Evolutionary conservation across 2,113 vertebrate genomes (phyloP), one percentile per base, ranked within the genome.

Genomic region (Larimichthys crocea): DNA sequence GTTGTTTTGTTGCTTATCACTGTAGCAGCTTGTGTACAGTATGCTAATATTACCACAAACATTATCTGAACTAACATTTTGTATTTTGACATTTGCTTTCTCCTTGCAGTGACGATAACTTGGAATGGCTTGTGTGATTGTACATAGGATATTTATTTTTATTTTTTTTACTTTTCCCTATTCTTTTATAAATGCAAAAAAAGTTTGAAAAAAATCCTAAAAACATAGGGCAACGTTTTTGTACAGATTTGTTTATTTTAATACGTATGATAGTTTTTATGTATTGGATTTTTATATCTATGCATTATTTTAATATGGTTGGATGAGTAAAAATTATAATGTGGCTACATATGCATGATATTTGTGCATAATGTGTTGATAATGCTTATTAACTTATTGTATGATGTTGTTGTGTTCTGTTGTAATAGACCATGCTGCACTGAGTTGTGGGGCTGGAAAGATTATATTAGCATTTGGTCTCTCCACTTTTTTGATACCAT

Each of bases 141-240:
- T 95, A 95, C 56, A 96, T 95, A 96, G 92, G 88, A 95, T 96
- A 96, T 95, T 96, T 95, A 95, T 96, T 96, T 95, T 84, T 96
- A 31, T 31, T 31, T 1, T 94, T 95, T 95, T 85, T 96, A 95
- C 91, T 90, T 91, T 88, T 77, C 60, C 61, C 63, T 90, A 84
- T 85, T 86, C 85, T 89, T 75, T 90, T 93, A 92, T 70, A 89
- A 83, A 53, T 87, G 65, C 57, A 72, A 78, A 78, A 84, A 26
- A 77, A 73, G 76, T 70, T 16, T 70, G n/a, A 15, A 55, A 57
- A 64, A 77, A 86, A 84, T 57, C 35, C 56, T 50, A 79, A 90
- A 89, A 92, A 92, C 59, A 91, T 71, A 83, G 80, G 79, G 11
- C 82, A 86, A 70, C 63, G 46, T 76, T 79, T 29, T 91, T 95